A percentile compares a stretch with the other conserved stretches of the same genome.
These are phyloP conservation scores for Phasia obesa DNA, from an alignment of 2,888 invertebrate species.

Conservation along the genomic window DNA sequence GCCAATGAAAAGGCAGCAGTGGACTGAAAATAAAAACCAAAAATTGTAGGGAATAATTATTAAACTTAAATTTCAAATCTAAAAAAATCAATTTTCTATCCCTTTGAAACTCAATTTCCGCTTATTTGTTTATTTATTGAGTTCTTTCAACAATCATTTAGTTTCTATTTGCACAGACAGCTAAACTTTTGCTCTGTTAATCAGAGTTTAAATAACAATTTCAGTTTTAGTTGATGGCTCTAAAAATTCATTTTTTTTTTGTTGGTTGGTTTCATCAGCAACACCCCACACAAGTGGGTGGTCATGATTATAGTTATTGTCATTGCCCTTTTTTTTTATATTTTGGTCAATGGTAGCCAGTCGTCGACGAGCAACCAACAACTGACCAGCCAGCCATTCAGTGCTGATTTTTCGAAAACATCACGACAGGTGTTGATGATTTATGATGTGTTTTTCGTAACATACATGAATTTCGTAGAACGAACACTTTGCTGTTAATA, in stretches of 20 bases:
- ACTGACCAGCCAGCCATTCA: slow-evolving; percentile 14
- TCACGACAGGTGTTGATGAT: slow-evolving; percentile 80
- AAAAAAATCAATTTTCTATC: not conserved
- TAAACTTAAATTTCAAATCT: not conserved
- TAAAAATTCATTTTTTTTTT: not conserved
- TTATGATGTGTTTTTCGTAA: slow-evolving; percentile 79
- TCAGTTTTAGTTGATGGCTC: slow-evolving; percentile 16
- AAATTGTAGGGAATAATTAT: not conserved
- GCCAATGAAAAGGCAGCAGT: not conserved
- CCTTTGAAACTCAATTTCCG: slow-evolving; percentile 6
- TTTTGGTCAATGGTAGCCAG: slow-evolving; percentile 40
- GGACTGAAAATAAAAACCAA: not conserved
- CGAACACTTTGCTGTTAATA: not conserved
- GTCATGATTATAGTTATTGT: slow-evolving; percentile 8
- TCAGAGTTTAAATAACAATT: no score
- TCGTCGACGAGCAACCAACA: not conserved
- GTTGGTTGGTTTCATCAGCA: no score
- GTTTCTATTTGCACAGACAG: not conserved
- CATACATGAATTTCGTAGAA: slow-evolving; percentile 7
- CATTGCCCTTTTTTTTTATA: slow-evolving; percentile 1
- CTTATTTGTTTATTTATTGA: slow-evolving; percentile 1
- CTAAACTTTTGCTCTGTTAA: not conserved
- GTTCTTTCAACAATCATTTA: slow-evolving; percentile 23
- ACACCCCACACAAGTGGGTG: slow-evolving; percentile 11
- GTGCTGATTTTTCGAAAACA: slow-evolving; percentile 42